Percentiles rank a stretch among this genome's conserved stretches.
Conservation (phyloP, 1,140 invertebrate genomes). For the Latrodectus geometricus region DNA sequence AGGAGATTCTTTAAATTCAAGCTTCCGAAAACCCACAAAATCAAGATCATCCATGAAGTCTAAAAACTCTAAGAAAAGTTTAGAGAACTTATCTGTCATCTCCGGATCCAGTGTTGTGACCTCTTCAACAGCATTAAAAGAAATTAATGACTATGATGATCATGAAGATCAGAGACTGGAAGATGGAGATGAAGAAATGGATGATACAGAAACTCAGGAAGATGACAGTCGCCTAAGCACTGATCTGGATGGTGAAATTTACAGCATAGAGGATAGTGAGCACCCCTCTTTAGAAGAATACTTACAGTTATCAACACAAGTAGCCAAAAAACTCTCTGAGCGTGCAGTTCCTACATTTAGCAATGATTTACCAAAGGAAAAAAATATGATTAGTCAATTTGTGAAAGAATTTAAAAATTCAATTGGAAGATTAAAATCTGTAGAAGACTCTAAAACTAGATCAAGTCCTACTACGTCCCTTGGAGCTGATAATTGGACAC, state of each 20-base stretch:
- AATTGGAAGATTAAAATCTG: conserved; percentile 41
- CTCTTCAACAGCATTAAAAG: conserved; percentile 41
- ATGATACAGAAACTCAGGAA: conserved; percentile 14
- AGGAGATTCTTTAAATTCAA: conserved; percentile 53
- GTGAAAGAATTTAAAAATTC: conserved; percentile 55
- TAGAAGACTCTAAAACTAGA: conserved; percentile 14
- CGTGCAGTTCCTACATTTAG: conserved; percentile 44
- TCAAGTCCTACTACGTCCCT: conserved; percentile 8
- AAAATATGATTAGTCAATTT: conserved; percentile 50
- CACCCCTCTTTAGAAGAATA: conserved; percentile 60
- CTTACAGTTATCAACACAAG: conserved; percentile 49
- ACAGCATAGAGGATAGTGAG: conserved; percentile 45
- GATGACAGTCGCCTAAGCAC: conserved; percentile 55
- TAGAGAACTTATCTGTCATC: conserved; percentile 32
- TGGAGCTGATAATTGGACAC: conserved; percentile 51
- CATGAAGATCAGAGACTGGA: conserved; percentile 16
- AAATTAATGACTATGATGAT: conserved; percentile 29
- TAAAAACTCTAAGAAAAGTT: conserved; percentile 14
- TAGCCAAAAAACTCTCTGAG: conserved; percentile 60
- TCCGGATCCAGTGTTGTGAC: conserved; percentile 50
- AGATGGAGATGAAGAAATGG: conserved; percentile 24
- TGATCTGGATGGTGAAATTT: conserved; percentile 36
- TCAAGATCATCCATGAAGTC: not conserved
- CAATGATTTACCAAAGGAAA: conserved; percentile 41
- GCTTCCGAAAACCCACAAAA: conserved; percentile 42